These are phyloP conservation scores for Noctilio leporinus DNA, from an alignment of 2,113 vertebrate genomes.

Conservation along the genomic window DNA sequence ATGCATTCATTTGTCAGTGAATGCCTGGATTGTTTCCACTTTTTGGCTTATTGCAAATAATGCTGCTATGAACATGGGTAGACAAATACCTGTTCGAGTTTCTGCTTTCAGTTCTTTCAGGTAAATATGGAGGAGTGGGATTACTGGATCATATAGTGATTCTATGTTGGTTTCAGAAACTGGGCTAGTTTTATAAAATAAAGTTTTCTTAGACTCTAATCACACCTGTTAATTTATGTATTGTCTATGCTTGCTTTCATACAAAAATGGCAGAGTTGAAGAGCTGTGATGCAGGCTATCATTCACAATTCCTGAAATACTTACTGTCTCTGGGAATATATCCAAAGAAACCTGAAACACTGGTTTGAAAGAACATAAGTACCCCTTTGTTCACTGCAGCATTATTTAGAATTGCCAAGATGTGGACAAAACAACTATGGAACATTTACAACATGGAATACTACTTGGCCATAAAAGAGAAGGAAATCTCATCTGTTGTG, in stretches of 20 bases:
- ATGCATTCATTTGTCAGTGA: not conserved
- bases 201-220: not conserved
- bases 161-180: not conserved
- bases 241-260: not conserved
- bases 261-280: not conserved
- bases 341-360: too few relatives aligned
- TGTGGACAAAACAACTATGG: too few relatives aligned
- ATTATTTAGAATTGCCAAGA: too few relatives aligned
- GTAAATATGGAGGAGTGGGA: not conserved
- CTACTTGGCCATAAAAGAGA: too few relatives aligned
- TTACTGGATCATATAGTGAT: not conserved
- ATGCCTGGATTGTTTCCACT: not conserved
- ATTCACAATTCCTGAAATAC: not conserved
- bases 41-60: not conserved
- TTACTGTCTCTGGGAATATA: not conserved
- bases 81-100: not conserved
- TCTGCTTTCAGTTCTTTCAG: not conserved
- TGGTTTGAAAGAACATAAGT: too few relatives aligned
- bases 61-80: not conserved
- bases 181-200: not conserved
- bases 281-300: not conserved
- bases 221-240: not conserved
- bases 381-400: too few relatives aligned
- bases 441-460: too few relatives aligned
- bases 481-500: too few relatives aligned